Percentiles rank a stretch among this genome's conserved stretches.
Evolutionary conservation across 2,888 invertebrate genomes (phyloP).

Genomic region (Eremobia ochroleuca): DNA sequence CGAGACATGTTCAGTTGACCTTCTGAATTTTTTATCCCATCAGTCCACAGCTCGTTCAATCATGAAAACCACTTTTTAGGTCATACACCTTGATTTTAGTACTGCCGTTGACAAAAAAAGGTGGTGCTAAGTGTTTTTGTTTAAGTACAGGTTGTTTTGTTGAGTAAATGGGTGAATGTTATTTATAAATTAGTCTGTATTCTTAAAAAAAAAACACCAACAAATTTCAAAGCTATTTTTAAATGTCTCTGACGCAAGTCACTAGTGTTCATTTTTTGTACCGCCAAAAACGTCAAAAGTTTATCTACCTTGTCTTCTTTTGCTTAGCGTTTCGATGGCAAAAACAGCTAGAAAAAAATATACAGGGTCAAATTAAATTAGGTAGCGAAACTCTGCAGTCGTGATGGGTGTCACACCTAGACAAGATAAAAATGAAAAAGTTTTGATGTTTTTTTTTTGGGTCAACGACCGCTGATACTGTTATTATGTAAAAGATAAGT

Average conservation of each 20-base stretch:
- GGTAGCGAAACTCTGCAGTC: too few relatives aligned
- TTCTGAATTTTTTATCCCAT: slow-evolving; percentile 7
- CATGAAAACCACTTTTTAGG: slow-evolving; percentile 39
- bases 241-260: not conserved
- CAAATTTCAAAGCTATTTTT: not conserved
- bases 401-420: too few relatives aligned
- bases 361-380: too few relatives aligned
- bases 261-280: not conserved
- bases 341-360: too few relatives aligned
- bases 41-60: not conserved
- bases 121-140: slow-evolving; percentile 1
- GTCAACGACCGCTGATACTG: too few relatives aligned
- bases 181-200: not conserved
- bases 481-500: too few relatives aligned
- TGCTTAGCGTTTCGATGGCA: too few relatives aligned
- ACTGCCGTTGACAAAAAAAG: slow-evolving; percentile 7
- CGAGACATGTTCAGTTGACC: not conserved
- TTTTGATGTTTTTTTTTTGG: too few relatives aligned
- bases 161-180: not conserved
- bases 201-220: too few relatives aligned
- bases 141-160: not conserved
- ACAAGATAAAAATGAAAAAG: too few relatives aligned
- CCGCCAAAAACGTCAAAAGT: too few relatives aligned
- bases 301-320: too few relatives aligned
- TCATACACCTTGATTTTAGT: slow-evolving; percentile 24